phyloP scores from a whole-genome alignment of 1,140 invertebrate genomes.

The Delia radicum region DNA sequence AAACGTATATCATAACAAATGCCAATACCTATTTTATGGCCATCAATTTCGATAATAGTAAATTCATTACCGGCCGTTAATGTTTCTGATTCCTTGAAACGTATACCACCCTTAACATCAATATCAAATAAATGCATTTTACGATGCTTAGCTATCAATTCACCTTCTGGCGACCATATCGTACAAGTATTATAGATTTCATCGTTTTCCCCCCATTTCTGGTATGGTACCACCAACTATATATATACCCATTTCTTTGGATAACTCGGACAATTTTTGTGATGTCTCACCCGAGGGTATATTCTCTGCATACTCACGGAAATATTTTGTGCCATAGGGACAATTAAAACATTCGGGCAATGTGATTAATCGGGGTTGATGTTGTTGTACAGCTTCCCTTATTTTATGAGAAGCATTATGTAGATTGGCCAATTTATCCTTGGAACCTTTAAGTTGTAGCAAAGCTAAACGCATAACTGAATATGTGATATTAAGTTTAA shows the following conservation, averaged over 20 bases:
- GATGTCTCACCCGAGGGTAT: constrained; percentile 78
- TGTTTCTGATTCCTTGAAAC: constrained; percentile 90
- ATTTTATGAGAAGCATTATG: constrained; percentile 71
- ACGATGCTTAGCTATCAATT: constrained; percentile 71
- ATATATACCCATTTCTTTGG: constrained; percentile 76
- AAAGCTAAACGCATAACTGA: constrained; percentile 64
- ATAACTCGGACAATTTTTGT: constrained; percentile 68
- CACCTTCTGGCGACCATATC: constrained; percentile 79
- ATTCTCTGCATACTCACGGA: constrained; percentile 76
- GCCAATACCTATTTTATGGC: constrained; percentile 82
- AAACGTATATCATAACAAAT: constrained; percentile 96
- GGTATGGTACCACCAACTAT: constrained; percentile 90
- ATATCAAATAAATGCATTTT: constrained; percentile 96
- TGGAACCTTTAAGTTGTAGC: constrained; percentile 75
- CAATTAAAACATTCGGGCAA: constrained; percentile 94
- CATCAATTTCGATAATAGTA: constrained; percentile 72
- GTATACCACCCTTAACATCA: constrained; percentile 87
- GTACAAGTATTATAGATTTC: constrained; percentile 90
- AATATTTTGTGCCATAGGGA: constrained; percentile 80
- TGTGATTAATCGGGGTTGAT: constrained; percentile 75
- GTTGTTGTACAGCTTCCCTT: constrained; percentile 67
- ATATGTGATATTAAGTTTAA: too few species aligned
- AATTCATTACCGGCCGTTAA: constrained; percentile 75
- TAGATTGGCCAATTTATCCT: constrained; percentile 76
- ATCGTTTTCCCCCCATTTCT: constrained; percentile 64